A percentile compares a stretch with the other conserved stretches of the same genome.
Conservation (phyloP, 2,113 vertebrate genomes). For the Toxotes chatareus region DNA sequence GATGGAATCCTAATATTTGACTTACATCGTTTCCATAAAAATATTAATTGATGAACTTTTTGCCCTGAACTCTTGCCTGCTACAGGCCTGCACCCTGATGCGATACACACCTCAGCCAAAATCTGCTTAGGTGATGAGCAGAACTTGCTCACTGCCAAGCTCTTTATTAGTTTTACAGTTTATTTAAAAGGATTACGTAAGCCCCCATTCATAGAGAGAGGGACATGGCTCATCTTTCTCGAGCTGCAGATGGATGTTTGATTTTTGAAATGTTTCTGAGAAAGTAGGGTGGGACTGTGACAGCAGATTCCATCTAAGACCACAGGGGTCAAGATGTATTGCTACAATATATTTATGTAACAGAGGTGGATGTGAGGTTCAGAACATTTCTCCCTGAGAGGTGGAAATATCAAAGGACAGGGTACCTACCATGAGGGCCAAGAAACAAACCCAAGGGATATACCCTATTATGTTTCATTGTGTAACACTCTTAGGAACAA, state of each 20-base stretch:
- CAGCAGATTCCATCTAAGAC: conserved; percentile 18
- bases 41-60: background rate
- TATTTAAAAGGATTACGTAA: conserved; percentile 26
- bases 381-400: conserved; percentile 55
- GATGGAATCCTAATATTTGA: background rate
- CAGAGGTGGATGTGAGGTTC: conserved; percentile 41
- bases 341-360: conserved; percentile 44
- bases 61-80: background rate
- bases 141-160: background rate
- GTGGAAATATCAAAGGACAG: conserved; percentile 38
- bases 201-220: conserved; percentile 5
- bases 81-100: background rate
- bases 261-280: conserved; percentile 32
- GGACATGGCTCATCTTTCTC: conserved; percentile 9
- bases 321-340: conserved; percentile 30
- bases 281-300: conserved; percentile 30
- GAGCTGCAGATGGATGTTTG: conserved; percentile 13
- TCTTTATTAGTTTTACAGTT: conserved; percentile 19
- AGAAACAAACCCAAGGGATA: conserved; percentile 13
- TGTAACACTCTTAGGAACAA: conserved; percentile 17
- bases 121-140: background rate
- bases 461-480: conserved; percentile 38
- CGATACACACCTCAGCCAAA: background rate
- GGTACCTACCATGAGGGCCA: conserved; percentile 13
- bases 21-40: background rate